Evolutionary conservation across 2,113 vertebrate species (phyloP).

Genomic region (Gasterosteus nipponicus): DNA sequence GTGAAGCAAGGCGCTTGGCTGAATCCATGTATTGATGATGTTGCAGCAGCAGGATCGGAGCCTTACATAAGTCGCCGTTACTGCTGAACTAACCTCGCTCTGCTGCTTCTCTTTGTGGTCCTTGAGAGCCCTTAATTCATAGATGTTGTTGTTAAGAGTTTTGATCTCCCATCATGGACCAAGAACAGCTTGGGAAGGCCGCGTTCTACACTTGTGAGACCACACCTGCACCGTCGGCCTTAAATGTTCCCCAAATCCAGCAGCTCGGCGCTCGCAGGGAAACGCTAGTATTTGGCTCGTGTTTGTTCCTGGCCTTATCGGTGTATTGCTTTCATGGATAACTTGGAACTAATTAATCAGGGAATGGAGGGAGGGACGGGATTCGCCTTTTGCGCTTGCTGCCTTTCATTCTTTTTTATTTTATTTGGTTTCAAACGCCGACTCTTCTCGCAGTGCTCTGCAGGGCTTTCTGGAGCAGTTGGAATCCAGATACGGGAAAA

Average conservation of each 20-base stretch:
- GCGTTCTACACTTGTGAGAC: conserved; percentile 20
- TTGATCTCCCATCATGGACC: conserved; percentile 45
- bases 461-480: conserved; percentile 36
- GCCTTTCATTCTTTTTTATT: conserved; percentile 14
- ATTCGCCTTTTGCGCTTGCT: conserved; percentile 50
- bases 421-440: conserved; percentile 47
- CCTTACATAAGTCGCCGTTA: neutral
- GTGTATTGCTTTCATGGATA: conserved; percentile 79
- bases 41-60: conserved; percentile 41
- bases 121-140: conserved; percentile 43
- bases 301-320: conserved; percentile 78
- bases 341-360: conserved; percentile 80
- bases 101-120: neutral
- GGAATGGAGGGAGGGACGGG: conserved; percentile 37
- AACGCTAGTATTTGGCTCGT: conserved; percentile 71
- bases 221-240: conserved; percentile 42
- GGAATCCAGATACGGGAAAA: conserved; percentile 40
- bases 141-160: conserved; percentile 34
- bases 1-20: conserved; percentile 16
- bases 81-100: neutral
- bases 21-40: conserved; percentile 46
- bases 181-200: conserved; percentile 47
- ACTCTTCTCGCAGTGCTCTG: conserved; percentile 5
- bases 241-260: conserved; percentile 58
- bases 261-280: conserved; percentile 55